A percentile compares a stretch with the other conserved stretches of the same genome.
Conservation (phyloP, 2,113 vertebrate genomes). For the Eidolon helvum region DNA sequence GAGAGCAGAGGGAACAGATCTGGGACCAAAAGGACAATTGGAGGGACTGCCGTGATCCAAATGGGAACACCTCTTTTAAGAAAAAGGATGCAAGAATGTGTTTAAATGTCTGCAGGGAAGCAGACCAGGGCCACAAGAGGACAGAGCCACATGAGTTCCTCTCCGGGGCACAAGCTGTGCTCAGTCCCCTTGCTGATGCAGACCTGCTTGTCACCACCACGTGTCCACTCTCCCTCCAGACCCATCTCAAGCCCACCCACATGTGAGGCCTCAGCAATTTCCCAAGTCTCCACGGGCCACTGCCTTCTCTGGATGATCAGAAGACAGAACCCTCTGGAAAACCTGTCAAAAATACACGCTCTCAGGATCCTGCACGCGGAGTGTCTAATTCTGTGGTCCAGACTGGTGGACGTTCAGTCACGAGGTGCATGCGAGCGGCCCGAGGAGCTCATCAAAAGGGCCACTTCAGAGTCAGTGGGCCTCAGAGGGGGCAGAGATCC, state of each 20-base stretch:
- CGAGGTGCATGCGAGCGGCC: background rate
- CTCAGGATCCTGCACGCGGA: too few relatives aligned
- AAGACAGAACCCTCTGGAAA: background rate
- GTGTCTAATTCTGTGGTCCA: background rate
- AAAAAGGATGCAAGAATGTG: background rate
- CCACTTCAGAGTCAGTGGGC: background rate
- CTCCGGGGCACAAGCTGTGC: too few relatives aligned
- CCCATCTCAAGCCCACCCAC: too few relatives aligned
- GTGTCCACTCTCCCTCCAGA: background rate
- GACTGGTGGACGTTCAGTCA: background rate
- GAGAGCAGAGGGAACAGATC: background rate
- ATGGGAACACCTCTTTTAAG: background rate
- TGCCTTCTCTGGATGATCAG: background rate
- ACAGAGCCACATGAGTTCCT: accelerated
- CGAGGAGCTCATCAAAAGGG: background rate
- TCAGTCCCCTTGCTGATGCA: background rate
- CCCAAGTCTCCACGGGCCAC: background rate
- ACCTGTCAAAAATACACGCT: background rate
- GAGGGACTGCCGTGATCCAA: background rate
- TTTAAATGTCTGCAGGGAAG: too few relatives aligned
- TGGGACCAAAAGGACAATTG: background rate
- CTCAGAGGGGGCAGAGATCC: too few relatives aligned
- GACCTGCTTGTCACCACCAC: background rate
- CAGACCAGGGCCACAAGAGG: background rate
- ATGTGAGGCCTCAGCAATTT: accelerated